Evolutionary conservation across 2,113 vertebrate genomes (phyloP).

Genomic region (Bathybates hornii): DNA sequence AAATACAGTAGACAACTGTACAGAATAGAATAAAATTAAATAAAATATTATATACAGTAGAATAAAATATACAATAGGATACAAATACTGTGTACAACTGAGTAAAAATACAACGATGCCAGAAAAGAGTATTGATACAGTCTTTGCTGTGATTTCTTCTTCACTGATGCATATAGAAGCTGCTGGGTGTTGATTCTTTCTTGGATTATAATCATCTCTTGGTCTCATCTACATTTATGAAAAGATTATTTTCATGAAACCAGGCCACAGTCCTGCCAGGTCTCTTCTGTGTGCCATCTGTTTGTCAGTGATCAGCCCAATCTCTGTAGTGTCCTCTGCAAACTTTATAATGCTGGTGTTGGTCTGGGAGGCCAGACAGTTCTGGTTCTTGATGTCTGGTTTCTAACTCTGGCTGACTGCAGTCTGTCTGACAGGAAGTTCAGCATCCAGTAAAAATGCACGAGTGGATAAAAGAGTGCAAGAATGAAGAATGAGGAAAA

Average conservation of each 20-base stretch:
- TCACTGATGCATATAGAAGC: background rate
- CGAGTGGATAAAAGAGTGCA: accelerated
- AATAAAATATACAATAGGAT: no score
- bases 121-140: no score
- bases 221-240: background rate
- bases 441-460: background rate
- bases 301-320: background rate
- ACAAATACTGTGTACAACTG: no score
- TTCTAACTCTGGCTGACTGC: background rate
- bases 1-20: no score
- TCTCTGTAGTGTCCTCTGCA: background rate
- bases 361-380: background rate
- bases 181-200: background rate
- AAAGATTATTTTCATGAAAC: accelerated
- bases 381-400: background rate
- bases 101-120: no score
- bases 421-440: background rate
- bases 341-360: background rate
- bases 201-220: background rate
- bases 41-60: no score
- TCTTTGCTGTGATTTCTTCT: background rate
- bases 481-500: background rate
- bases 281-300: background rate
- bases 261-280: background rate
- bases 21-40: no score